phyloP scores from a whole-genome alignment of 2,797 vertebrate species.

The Trachops cirrhosus region DNA sequence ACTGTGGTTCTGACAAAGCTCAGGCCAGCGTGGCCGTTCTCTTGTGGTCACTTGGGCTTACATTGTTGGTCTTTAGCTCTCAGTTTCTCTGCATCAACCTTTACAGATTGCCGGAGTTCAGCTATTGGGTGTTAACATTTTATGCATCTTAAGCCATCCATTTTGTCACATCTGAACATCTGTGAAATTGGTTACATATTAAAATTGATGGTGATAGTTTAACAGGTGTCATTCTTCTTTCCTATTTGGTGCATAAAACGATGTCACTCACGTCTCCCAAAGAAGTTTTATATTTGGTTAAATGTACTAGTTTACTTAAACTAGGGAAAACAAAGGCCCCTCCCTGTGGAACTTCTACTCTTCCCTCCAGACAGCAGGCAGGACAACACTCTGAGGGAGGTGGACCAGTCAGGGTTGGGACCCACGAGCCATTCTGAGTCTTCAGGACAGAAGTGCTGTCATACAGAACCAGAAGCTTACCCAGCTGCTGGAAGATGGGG shows the following conservation, averaged over 20 bases:
- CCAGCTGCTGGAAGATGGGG: neutral
- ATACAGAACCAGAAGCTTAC: neutral
- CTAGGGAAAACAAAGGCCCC: neutral
- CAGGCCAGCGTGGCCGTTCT: neutral
- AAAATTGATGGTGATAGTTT: neutral
- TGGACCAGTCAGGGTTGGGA: neutral
- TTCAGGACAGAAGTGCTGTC: neutral
- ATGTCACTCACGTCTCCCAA: neutral
- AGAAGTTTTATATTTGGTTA: neutral
- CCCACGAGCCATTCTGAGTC: neutral
- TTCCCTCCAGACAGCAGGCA: neutral
- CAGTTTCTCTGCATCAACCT: neutral
- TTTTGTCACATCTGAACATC: neutral
- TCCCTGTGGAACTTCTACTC: neutral
- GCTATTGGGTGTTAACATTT: neutral
- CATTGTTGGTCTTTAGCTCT: neutral
- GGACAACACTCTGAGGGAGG: neutral
- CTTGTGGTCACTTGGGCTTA: neutral
- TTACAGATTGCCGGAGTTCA: neutral
- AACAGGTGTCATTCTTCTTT: neutral
- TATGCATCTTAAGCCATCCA: neutral
- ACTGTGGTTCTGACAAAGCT: neutral
- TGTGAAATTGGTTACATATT: neutral
- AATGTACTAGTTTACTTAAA: neutral
- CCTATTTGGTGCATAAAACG: neutral